These are phyloP conservation scores for Manacus vitellinus DNA, from an alignment of 2,113 vertebrate genomes.

Conservation along the genomic window DNA sequence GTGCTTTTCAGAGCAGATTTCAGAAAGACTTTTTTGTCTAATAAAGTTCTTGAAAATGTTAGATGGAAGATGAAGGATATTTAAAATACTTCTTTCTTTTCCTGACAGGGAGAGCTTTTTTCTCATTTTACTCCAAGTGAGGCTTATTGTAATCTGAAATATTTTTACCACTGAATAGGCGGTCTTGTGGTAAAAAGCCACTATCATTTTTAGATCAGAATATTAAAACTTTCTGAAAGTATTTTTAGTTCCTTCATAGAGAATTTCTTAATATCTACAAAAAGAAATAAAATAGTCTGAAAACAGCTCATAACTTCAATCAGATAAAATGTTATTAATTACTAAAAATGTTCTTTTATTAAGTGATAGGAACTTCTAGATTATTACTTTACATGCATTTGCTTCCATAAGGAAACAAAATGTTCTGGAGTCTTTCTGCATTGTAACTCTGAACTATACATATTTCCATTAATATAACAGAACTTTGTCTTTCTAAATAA, in stretches of 20 bases:
- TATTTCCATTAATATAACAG: background rate
- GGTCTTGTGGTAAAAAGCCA: background rate
- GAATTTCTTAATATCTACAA: background rate
- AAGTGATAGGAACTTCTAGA: background rate
- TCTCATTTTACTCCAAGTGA: background rate
- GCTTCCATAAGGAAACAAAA: background rate
- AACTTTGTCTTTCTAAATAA: background rate
- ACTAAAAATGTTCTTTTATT: background rate
- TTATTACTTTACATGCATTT: background rate
- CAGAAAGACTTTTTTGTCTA: slow-evolving; percentile 34
- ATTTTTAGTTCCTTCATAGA: background rate
- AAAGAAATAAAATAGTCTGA: background rate
- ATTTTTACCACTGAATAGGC: slow-evolving; percentile 18
- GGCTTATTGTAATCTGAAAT: slow-evolving; percentile 11
- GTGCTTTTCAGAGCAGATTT: slow-evolving; percentile 26
- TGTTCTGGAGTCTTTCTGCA: background rate
- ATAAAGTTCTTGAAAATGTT: slow-evolving; percentile 46
- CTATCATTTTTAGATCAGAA: background rate
- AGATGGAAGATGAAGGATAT: background rate
- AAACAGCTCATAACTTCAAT: background rate
- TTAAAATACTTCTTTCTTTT: slow-evolving; percentile 23
- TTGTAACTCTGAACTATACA: background rate
- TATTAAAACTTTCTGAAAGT: slow-evolving; percentile 1
- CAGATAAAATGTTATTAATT: background rate
- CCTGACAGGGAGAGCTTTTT: background rate